These are phyloP conservation scores for Spongilla lacustris DNA, from an alignment of 37 sponge, comb jelly and placozoan species.

Conservation along the genomic window DNA sequence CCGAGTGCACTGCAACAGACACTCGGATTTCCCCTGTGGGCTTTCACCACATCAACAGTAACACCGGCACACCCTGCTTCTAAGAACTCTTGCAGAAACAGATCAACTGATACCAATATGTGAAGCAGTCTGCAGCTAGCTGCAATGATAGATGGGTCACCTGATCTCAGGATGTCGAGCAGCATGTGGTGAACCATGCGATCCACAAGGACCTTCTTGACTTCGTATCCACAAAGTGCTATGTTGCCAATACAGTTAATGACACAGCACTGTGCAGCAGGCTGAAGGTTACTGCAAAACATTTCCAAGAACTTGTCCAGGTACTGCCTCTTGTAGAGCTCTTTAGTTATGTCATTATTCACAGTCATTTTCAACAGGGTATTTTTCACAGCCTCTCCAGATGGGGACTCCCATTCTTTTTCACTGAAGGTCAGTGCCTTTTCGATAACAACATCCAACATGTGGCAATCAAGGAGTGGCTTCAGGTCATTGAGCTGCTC, in stretches of 20 bases:
- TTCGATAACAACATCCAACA: slow-evolving; percentile 9
- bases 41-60: slow-evolving; percentile 29
- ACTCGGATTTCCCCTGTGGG: slow-evolving; percentile 25
- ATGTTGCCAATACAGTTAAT: slow-evolving; percentile 82
- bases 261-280: slow-evolving; percentile 14
- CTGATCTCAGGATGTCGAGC: slow-evolving; percentile 28
- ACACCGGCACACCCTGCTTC: slow-evolving; percentile 43
- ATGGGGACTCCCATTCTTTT: neutral
- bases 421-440: neutral
- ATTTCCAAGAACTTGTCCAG: slow-evolving; percentile 43
- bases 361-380: slow-evolving; percentile 73
- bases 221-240: slow-evolving; percentile 62
- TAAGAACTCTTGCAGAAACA: slow-evolving; percentile 49
- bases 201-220: slow-evolving; percentile 56
- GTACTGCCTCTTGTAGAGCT: slow-evolving; percentile 42
- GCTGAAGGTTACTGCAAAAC: slow-evolving; percentile 3
- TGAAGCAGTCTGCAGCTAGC: slow-evolving; percentile 83
- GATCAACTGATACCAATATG: slow-evolving; percentile 74
- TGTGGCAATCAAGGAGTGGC: slow-evolving; percentile 20
- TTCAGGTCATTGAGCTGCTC: slow-evolving; percentile 33
- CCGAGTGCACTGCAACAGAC: slow-evolving; percentile 70
- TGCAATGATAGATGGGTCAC: slow-evolving; percentile 11
- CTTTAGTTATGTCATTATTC: slow-evolving; percentile 58
- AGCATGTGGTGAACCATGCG: slow-evolving; percentile 31
- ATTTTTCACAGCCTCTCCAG: slow-evolving; percentile 55